phyloP scores from a whole-genome alignment of 2,797 vertebrate genomes.

The Spea hammondii region DNA sequence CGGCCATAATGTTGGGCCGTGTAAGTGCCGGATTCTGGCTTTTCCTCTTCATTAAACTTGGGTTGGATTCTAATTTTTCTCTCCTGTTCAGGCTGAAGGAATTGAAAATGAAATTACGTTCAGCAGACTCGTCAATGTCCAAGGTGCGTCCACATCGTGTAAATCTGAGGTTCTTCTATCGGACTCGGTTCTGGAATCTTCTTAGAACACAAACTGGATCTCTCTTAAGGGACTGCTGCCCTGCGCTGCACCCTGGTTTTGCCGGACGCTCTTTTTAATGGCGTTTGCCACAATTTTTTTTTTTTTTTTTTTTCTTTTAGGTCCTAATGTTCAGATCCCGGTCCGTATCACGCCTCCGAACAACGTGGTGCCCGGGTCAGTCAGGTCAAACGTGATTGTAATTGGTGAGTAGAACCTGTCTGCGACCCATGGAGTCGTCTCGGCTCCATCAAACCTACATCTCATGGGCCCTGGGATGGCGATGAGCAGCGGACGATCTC shows the following conservation, averaged over 20 bases:
- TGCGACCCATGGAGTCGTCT: neutral
- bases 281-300: neutral
- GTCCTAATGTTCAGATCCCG: neutral
- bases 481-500: neutral
- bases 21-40: neutral
- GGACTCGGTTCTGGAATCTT: neutral
- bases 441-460: too few species aligned
- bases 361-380: neutral
- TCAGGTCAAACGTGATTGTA: neutral
- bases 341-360: constrained; percentile 1
- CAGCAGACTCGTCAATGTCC: constrained; percentile 20
- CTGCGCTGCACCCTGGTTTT: neutral
- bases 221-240: too few species aligned
- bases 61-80: neutral
- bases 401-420: constrained; percentile 20
- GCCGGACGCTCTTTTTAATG: neutral
- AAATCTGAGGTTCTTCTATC: neutral
- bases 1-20: neutral
- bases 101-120: constrained; percentile 22
- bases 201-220: neutral
- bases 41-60: neutral
- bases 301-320: neutral
- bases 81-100: constrained; percentile 17
- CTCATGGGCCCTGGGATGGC: neutral
- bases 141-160: constrained; percentile 18